Percentiles rank a stretch among this genome's conserved stretches.
These are phyloP conservation scores for Sula dactylatra DNA, from an alignment of 2,113 vertebrate species.

Conservation along the genomic window DNA sequence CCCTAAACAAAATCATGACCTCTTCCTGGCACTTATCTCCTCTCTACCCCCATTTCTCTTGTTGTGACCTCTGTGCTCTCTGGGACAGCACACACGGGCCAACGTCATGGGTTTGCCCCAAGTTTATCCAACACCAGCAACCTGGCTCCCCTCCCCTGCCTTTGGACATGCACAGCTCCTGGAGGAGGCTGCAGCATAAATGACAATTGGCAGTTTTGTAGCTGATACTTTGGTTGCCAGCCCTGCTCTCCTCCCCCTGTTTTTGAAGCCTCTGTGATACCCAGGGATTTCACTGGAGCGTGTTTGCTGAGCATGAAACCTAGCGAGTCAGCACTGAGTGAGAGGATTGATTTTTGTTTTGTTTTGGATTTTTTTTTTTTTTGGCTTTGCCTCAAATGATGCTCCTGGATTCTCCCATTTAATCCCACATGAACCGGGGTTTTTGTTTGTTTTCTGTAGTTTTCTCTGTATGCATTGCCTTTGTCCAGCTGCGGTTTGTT, in stretches of 20 bases:
- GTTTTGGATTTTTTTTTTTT: not conserved
- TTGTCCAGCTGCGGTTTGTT: not conserved
- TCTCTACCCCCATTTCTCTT: not conserved
- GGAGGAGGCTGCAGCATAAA: not conserved
- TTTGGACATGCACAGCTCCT: not conserved
- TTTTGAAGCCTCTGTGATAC: not conserved
- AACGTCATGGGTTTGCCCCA: not conserved
- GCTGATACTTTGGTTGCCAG: not conserved
- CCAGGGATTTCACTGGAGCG: not conserved
- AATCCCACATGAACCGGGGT: not conserved
- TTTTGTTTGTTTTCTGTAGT: not conserved
- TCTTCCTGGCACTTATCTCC: not conserved
- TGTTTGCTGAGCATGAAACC: not conserved
- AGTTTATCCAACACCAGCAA: not conserved
- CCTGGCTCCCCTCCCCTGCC: not conserved
- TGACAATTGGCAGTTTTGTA: not conserved
- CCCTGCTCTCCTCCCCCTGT: not conserved
- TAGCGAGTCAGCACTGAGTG: not conserved
- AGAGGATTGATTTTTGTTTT: not conserved
- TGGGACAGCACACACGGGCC: rapidly evolving
- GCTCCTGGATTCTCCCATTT: not conserved
- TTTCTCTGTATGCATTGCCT: not conserved
- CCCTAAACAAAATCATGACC: not conserved
- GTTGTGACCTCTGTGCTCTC: not conserved
- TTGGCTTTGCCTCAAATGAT: not conserved